Evolutionary conservation across 2,113 vertebrate genomes (phyloP).

Genomic region (Zapus hudsonius): DNA sequence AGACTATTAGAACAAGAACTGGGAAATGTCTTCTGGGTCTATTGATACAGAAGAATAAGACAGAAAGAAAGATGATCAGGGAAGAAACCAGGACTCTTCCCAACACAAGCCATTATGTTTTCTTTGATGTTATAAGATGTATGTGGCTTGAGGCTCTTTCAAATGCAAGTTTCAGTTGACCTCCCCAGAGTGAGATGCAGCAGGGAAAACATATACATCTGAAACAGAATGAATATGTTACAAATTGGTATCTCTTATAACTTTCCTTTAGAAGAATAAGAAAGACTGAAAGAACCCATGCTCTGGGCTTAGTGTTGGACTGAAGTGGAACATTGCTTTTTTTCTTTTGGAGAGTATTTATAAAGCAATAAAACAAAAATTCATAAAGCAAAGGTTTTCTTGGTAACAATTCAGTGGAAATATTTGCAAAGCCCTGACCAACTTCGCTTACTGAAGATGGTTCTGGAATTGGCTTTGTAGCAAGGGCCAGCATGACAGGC

Average conservation of each 20-base stretch:
- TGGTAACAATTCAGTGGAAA: slow-evolving; percentile 68
- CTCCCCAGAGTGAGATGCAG: background rate
- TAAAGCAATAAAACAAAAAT: slow-evolving; percentile 66
- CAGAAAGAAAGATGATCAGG: background rate
- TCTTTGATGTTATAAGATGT: background rate
- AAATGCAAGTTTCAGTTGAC: background rate
- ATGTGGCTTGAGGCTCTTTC: background rate
- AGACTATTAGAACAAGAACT: background rate
- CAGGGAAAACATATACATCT: background rate
- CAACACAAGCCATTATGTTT: background rate
- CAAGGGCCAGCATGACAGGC: background rate
- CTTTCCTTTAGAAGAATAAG: background rate
- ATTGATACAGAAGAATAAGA: background rate
- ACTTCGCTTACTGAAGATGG: background rate
- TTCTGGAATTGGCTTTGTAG: background rate
- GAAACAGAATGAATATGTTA: background rate
- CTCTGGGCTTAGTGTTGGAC: background rate
- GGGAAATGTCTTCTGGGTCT: background rate
- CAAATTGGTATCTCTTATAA: background rate
- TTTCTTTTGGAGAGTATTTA: slow-evolving; percentile 42
- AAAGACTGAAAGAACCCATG: background rate
- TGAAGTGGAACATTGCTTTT: slow-evolving; percentile 1
- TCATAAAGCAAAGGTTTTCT: slow-evolving; percentile 65
- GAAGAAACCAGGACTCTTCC: background rate
- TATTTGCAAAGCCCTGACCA: slow-evolving; percentile 52